phyloP scores from a whole-genome alignment of 2,888 invertebrate genomes.

The Cactoblastis cactorum region DNA sequence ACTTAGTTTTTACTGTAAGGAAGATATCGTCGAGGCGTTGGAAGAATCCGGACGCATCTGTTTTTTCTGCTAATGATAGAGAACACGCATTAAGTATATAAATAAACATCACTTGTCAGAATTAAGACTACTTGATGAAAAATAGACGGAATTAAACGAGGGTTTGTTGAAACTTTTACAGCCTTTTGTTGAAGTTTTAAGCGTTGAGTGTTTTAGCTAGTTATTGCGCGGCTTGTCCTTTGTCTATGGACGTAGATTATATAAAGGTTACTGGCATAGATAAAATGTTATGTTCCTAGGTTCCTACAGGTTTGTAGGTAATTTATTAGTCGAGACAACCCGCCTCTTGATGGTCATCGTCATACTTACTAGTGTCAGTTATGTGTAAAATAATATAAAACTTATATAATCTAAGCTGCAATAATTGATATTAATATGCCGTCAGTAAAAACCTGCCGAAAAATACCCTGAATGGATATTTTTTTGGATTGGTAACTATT shows the following conservation, averaged over 20 bases:
- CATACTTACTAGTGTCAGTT: not conserved
- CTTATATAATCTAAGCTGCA: not conserved
- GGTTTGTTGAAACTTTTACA: not conserved
- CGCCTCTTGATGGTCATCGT: not conserved
- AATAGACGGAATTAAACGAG: not conserved
- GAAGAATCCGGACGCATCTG: slow-evolving; percentile 15
- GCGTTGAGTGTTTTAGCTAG: not conserved
- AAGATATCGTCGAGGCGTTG: slow-evolving; percentile 1
- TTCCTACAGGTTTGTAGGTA: not conserved
- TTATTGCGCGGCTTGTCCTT: not conserved
- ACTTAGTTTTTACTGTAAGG: slow-evolving; percentile 8
- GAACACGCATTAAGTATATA: slow-evolving; percentile 7
- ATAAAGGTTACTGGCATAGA: not conserved
- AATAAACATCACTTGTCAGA: slow-evolving; percentile 7
- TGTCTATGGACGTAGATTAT: not conserved
- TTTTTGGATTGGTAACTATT: too few species aligned
- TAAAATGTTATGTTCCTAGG: not conserved
- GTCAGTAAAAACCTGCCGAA: not conserved
- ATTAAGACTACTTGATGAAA: slow-evolving; percentile 1
- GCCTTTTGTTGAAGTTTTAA: not conserved
- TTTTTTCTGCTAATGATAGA: slow-evolving; percentile 15
- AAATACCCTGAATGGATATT: too few species aligned
- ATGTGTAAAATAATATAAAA: not conserved
- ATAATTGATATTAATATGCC: not conserved
- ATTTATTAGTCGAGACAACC: not conserved